phyloP scores from a whole-genome alignment of 2,797 vertebrate genomes.

The Onychomys leucogaster region DNA sequence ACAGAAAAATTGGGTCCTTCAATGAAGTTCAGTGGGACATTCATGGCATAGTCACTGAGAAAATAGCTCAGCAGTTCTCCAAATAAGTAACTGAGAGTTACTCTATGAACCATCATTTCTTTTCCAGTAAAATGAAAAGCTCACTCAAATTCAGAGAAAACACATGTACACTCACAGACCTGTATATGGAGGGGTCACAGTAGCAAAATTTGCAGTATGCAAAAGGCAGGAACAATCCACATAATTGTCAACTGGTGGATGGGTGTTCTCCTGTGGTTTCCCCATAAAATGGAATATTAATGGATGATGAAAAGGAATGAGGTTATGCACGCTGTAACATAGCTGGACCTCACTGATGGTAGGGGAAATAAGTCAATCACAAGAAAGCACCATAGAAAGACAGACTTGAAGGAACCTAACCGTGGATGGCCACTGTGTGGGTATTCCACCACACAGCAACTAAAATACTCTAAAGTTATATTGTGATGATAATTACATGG shows the following conservation, averaged over 20 bases:
- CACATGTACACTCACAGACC: not conserved
- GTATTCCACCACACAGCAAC: not conserved
- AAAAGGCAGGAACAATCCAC: not conserved
- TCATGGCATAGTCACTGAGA: not conserved
- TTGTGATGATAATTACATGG: not conserved
- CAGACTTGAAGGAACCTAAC: not conserved
- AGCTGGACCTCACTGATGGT: not conserved
- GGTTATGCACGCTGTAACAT: not conserved
- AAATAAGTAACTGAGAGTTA: not conserved
- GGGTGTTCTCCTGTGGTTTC: not conserved
- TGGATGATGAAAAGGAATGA: not conserved
- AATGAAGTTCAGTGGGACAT: not conserved
- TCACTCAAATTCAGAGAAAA: not conserved
- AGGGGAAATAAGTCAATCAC: not conserved
- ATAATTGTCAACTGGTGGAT: not conserved
- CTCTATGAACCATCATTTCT: not conserved
- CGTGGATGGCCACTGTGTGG: not conserved
- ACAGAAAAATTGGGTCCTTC: not conserved
- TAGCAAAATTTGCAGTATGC: not conserved
- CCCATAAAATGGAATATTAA: not conserved
- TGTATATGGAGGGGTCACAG: not conserved
- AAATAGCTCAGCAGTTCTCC: not conserved
- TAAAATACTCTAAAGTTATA: conserved; percentile 45
- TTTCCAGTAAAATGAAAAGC: not conserved
- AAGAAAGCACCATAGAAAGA: not conserved